A percentile compares a stretch with the other conserved stretches of the same genome.
phyloP scores from a whole-genome alignment of 2,113 vertebrate genomes.

The Nyctereutes procyonoides region DNA sequence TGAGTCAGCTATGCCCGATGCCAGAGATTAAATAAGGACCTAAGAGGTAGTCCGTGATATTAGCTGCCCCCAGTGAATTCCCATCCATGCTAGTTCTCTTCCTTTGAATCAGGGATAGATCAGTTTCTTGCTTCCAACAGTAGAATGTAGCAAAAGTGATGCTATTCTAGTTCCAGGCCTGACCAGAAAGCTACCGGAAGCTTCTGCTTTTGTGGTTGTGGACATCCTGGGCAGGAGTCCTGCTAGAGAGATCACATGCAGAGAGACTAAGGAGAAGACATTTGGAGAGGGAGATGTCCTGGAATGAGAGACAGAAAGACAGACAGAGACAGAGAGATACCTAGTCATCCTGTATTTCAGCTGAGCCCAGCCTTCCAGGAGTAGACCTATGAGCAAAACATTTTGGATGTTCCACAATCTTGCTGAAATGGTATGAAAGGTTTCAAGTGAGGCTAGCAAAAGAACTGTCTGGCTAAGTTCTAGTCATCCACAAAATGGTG shows the following conservation, averaged over 20 bases:
- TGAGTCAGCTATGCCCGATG: background rate
- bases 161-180: background rate
- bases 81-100: background rate
- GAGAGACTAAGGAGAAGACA: background rate
- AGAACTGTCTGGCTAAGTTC: background rate
- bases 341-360: background rate
- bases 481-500: background rate
- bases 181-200: background rate
- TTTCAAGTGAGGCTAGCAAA: slow-evolving; percentile 24
- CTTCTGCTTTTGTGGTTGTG: slow-evolving; percentile 10
- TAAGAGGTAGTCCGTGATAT: background rate
- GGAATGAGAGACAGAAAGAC: background rate
- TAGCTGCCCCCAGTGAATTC: background rate
- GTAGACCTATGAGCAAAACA: background rate
- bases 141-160: background rate
- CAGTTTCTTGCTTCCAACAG: background rate
- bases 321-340: background rate
- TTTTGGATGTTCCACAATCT: background rate
- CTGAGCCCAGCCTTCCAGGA: background rate
- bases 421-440: background rate
- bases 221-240: background rate
- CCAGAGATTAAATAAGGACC: background rate
- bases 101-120: background rate
- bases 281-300: background rate
- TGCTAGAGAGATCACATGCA: background rate